Percentiles rank a stretch among this genome's conserved stretches.
Conservation (phyloP, 30 jellyfish, hydroid and myxozoan genomes). For the Rhopilema esculentum region DNA sequence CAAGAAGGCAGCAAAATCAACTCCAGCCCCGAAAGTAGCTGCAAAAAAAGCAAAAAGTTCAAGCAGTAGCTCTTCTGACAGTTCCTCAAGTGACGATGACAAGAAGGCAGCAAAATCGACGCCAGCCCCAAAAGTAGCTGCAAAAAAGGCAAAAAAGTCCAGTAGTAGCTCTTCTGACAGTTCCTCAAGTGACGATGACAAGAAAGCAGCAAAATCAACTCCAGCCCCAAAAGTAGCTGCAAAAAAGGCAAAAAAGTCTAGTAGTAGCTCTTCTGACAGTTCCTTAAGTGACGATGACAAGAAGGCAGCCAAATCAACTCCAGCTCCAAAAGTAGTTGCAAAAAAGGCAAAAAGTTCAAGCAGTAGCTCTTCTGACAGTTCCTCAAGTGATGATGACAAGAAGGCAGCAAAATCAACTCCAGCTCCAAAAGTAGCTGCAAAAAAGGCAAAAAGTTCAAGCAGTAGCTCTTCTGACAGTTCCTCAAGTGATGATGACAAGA, state of each 20-base stretch:
- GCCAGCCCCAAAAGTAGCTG: background rate
- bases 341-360: conserved; percentile 5
- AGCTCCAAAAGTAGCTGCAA: background rate
- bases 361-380: conserved; percentile 33
- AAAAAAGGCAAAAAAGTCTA: conserved; percentile 8
- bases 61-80: conserved; percentile 40
- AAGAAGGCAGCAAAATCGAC: background rate
- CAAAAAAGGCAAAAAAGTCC: conserved; percentile 4
- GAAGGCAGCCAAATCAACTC: background rate
- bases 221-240: background rate
- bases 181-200: conserved; percentile 47
- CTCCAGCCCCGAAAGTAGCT: background rate
- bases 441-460: conserved; percentile 28
- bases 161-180: conserved; percentile 40
- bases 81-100: conserved; percentile 45
- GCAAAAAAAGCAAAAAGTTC: conserved; percentile 4
- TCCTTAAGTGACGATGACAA: conserved; percentile 29
- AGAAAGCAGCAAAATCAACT: background rate
- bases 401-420: background rate
- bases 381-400: conserved; percentile 35
- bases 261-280: conserved; percentile 27
- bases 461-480: conserved; percentile 42
- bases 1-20: background rate
- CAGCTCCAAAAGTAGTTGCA: background rate
- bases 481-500: conserved; percentile 39